A percentile compares a stretch with the other conserved stretches of the same genome.
Evolutionary conservation across 2,888 invertebrate species (phyloP).

Genomic region (Druceiella hillmani): DNA sequence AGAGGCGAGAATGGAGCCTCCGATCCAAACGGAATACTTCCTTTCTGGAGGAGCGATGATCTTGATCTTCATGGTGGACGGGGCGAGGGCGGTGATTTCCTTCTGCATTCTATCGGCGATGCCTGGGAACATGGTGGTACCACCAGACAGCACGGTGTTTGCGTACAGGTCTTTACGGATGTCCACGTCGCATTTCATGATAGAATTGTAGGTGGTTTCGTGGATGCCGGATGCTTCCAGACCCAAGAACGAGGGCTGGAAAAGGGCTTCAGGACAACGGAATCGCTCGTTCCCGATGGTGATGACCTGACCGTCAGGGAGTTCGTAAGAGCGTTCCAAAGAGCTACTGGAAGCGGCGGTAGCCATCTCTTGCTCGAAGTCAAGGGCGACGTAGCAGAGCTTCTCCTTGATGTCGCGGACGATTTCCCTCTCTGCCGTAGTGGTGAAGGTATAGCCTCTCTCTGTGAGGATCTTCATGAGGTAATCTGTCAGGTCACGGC

Average conservation of each 20-base stretch:
- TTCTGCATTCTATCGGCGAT: slow-evolving; percentile 64
- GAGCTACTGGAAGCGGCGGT: slow-evolving; percentile 56
- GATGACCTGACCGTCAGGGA: slow-evolving; percentile 54
- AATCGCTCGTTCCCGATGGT: slow-evolving; percentile 68
- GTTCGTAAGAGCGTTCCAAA: slow-evolving; percentile 62
- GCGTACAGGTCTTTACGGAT: slow-evolving; percentile 84
- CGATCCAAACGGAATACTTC: slow-evolving; percentile 75
- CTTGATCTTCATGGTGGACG: slow-evolving; percentile 77
- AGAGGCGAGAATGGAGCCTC: slow-evolving; percentile 70
- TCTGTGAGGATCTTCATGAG: slow-evolving; percentile 57
- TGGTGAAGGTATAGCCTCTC: slow-evolving; percentile 52
- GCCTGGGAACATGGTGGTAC: slow-evolving; percentile 80
- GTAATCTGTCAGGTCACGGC: slow-evolving; percentile 56
- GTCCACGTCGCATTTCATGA: slow-evolving; percentile 89
- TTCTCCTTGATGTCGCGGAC: slow-evolving; percentile 62
- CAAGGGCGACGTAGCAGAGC: slow-evolving; percentile 54
- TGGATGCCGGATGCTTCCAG: slow-evolving; percentile 73
- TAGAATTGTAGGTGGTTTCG: slow-evolving; percentile 78
- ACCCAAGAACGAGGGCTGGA: slow-evolving; percentile 68
- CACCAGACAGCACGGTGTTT: slow-evolving; percentile 79
- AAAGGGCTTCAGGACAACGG: slow-evolving; percentile 69
- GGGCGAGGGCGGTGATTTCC: slow-evolving; percentile 73
- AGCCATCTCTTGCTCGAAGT: slow-evolving; percentile 59
- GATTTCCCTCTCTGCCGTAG: slow-evolving; percentile 54
- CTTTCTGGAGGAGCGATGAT: slow-evolving; percentile 75